Evolutionary conservation across 2,113 vertebrate genomes (phyloP).

Genomic region (Pavo muticus): DNA sequence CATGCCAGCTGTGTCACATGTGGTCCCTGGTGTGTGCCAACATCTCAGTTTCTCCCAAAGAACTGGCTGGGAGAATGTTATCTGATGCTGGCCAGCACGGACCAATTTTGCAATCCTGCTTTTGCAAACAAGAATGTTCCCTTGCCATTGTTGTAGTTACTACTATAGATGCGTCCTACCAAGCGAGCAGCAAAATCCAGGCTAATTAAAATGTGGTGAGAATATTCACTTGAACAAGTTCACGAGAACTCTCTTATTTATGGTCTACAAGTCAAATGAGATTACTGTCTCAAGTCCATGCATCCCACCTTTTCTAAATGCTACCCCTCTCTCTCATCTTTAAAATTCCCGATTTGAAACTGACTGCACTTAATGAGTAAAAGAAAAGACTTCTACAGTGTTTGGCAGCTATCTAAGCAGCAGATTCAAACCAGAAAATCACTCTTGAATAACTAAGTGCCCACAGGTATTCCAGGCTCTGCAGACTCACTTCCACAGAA

Average conservation of each 20-base stretch:
- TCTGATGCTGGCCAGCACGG: not conserved
- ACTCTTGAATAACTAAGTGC: not conserved
- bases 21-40: not conserved
- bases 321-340: not conserved
- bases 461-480: not conserved
- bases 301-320: not conserved
- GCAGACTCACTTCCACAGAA: not conserved
- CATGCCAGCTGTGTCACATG: not conserved
- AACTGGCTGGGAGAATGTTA: not conserved
- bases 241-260: not conserved
- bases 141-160: not conserved
- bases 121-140: not conserved
- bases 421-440: rapidly evolving
- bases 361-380: not conserved
- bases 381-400: not conserved
- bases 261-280: not conserved
- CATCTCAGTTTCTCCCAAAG: rapidly evolving
- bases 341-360: rapidly evolving
- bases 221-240: not conserved
- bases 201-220: rapidly evolving
- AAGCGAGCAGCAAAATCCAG: not conserved
- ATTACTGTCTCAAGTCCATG: too few species aligned
- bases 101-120: not conserved
- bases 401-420: not conserved
- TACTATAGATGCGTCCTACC: rapidly evolving